Evolutionary conservation across 2,797 vertebrate genomes (phyloP).

Genomic region (Ambastaia sidthimunki): DNA sequence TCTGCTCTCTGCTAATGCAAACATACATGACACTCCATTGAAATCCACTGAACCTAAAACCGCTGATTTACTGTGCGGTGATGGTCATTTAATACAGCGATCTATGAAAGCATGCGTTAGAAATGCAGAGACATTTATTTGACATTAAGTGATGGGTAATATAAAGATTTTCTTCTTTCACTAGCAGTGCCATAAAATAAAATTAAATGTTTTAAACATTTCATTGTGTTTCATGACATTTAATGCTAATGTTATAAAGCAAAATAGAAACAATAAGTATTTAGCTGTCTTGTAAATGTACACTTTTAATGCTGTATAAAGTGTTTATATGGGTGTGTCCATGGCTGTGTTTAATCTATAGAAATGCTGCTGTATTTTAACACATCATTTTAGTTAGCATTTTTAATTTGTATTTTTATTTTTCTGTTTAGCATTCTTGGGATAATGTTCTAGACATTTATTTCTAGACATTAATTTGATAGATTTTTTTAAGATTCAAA

Average conservation of each 20-base stretch:
- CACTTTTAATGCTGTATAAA: too few species aligned
- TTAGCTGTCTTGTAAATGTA: background rate
- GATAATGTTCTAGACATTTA: background rate
- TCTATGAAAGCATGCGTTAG: slow-evolving; percentile 43
- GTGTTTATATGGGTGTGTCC: too few species aligned
- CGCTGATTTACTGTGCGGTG: slow-evolving; percentile 47
- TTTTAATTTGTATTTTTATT: too few species aligned
- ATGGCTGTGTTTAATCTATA: too few species aligned
- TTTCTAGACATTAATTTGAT: too few species aligned
- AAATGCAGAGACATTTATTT: slow-evolving; percentile 50
- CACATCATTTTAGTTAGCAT: too few species aligned
- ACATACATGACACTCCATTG: slow-evolving; percentile 50
- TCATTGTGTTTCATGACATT: too few species aligned
- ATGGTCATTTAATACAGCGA: slow-evolving; percentile 49
- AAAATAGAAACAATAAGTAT: slow-evolving; percentile 1
- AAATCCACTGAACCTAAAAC: slow-evolving; percentile 48
- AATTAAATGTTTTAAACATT: background rate
- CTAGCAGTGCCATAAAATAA: slow-evolving; percentile 17
- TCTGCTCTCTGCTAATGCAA: slow-evolving; percentile 41
- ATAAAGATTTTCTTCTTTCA: slow-evolving; percentile 14
- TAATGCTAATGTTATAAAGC: background rate
- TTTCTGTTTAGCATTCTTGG: too few species aligned
- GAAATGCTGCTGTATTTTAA: too few species aligned
- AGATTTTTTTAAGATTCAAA: background rate
- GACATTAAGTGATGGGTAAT: slow-evolving; percentile 50